Conservation (phyloP, 2,797 vertebrate species). For the Tamandua tetradactyla region DNA sequence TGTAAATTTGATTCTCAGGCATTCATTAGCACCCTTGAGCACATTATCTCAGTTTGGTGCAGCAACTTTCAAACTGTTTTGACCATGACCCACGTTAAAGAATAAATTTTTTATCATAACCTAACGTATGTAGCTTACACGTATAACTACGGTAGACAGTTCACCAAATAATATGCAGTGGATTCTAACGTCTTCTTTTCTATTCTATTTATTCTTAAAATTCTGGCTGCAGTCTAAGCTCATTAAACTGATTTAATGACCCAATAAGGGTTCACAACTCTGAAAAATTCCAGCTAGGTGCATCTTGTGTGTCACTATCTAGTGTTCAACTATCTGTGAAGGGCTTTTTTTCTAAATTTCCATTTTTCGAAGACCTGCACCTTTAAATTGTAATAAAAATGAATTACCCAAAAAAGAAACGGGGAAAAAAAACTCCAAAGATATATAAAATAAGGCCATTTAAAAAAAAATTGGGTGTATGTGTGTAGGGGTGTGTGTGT, state of each 20-base stretch:
- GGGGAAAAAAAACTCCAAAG: background rate
- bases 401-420: background rate
- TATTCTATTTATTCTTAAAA: background rate
- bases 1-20: background rate
- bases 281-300: background rate
- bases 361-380: background rate
- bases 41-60: background rate
- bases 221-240: background rate
- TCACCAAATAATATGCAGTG: background rate
- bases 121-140: background rate
- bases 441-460: background rate
- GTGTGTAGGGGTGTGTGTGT: background rate
- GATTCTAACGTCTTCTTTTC: background rate
- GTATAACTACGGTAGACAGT: background rate
- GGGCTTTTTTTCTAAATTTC: background rate
- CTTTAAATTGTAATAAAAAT: background rate
- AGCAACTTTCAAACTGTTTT: background rate
- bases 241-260: background rate
- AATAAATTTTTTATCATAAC: background rate
- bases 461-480: background rate
- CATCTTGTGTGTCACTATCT: background rate
- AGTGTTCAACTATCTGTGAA: background rate
- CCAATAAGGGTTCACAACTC: background rate
- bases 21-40: background rate
- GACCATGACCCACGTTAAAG: background rate